phyloP scores from a whole-genome alignment of 2,797 vertebrate genomes.

The Karalla daura region DNA sequence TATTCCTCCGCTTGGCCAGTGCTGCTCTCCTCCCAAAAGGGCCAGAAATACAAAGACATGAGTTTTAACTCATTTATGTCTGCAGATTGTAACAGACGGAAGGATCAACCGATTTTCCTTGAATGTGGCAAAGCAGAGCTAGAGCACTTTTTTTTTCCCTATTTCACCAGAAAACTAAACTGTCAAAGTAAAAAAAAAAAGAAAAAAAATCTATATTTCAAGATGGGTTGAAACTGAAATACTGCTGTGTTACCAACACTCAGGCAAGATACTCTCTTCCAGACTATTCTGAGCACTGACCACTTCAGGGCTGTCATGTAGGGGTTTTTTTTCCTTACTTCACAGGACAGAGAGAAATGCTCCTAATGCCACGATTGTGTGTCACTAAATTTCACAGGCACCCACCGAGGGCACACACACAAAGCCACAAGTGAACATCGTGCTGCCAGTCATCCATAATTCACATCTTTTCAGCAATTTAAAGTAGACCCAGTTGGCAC shows the following conservation, averaged over 20 bases:
- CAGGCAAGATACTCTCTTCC: conserved; percentile 39
- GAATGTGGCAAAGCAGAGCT: conserved; percentile 7
- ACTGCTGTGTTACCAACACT: conserved; percentile 43
- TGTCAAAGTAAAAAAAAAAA: conserved; percentile 1
- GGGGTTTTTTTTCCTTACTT: conserved; percentile 18
- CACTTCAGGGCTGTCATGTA: conserved; percentile 21
- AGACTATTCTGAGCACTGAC: conserved; percentile 35
- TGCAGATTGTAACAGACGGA: too few species aligned
- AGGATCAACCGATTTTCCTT: too few species aligned
- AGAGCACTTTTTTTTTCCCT: not conserved
- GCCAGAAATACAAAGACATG: conserved; percentile 19
- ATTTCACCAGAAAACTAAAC: conserved; percentile 19
- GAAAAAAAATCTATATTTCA: not conserved
- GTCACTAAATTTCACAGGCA: conserved; percentile 34
- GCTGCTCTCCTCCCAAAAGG: conserved; percentile 28
- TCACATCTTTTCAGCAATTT: conserved; percentile 53
- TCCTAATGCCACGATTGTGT: conserved; percentile 14
- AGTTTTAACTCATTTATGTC: too few species aligned
- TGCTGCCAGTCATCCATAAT: conserved; percentile 58
- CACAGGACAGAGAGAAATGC: conserved; percentile 26
- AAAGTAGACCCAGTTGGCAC: conserved; percentile 54
- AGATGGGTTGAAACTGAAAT: conserved; percentile 21
- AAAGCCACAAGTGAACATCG: conserved; percentile 47
- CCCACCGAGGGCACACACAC: conserved; percentile 21
- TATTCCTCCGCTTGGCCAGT: conserved; percentile 21